Base-by-base conservation (phyloP, 2,797 vertebrate genomes). In the Eptatretus atami region DNA sequence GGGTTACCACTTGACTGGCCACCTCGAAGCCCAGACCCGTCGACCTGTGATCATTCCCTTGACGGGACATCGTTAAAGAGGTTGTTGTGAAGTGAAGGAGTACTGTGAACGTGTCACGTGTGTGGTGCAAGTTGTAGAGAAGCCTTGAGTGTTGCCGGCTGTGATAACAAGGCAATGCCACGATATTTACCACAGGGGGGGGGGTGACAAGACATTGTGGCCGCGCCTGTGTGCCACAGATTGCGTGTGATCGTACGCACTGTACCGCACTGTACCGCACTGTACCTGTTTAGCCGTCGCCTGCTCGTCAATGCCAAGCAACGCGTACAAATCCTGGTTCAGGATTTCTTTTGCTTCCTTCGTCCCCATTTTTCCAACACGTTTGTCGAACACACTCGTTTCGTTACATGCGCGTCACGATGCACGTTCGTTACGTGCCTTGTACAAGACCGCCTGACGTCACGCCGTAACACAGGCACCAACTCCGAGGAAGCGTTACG, bases 341-440 rank as follows among this genome's bases (percentile, higher is more conserved):
- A 61, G 11, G 57, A 61, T 12, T n/a, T 61, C 57, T 61, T 61
- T 61, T n/a, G 9, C n/a, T n/a, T 61, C 57, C 25, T 61, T 61
- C 9, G 57, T 2, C 11, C 9, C 57, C 57, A 61, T 61, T n/a
- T 60, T 14, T n/a, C 57, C 11, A 25, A n/a, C 57, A 61, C n/a
- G 25, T 25, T 24, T n/a, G 57, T 44, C 31, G 31, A 44, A 8
- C 31, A 8, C 31, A 8, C 31, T 44, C 31, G 31, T 44, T 44
- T 44, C 6, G 31, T 8, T 5, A 44, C 31, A 8, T 5, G 31
- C 31, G 6, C 31, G 19, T 19, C 19, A 19, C 19, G 19, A 19
- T 19, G 19, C 19, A 19, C 19, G 19, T 19, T 19, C 19, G 19
- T 19, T 19, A 19, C 19, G 19, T 19, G 19, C 19, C 19, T 44